Percentiles rank a stretch among this genome's conserved stretches.
phyloP scores from a whole-genome alignment of 2,888 invertebrate genomes.

The Drosophila pegasa region DNA sequence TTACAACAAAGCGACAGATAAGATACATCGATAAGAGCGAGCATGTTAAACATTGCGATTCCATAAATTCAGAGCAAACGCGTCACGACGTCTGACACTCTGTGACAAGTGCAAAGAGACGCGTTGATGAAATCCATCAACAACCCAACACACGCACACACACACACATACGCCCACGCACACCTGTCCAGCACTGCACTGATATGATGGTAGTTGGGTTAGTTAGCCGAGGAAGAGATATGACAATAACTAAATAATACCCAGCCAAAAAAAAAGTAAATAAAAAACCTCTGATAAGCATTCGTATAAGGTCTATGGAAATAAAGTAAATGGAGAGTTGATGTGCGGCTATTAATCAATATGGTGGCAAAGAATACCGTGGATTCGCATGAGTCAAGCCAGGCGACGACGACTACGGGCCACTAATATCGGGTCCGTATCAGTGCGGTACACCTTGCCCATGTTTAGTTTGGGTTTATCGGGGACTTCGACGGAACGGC shows the following conservation, averaged over 20 bases:
- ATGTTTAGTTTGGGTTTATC: slow-evolving; percentile 33
- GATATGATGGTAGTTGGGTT: background rate
- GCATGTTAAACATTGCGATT: slow-evolving; percentile 24
- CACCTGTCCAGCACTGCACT: background rate
- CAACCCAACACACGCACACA: background rate
- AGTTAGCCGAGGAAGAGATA: slow-evolving; percentile 2
- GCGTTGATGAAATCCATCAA: background rate
- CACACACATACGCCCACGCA: background rate
- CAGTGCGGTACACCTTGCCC: slow-evolving; percentile 44
- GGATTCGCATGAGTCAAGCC: slow-evolving; percentile 49
- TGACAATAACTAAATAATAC: slow-evolving; percentile 10
- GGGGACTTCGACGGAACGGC: slow-evolving; percentile 51
- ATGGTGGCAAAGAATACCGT: slow-evolving; percentile 35
- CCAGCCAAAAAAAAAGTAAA: background rate
- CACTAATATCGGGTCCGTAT: slow-evolving; percentile 16
- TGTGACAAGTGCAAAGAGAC: slow-evolving; percentile 12
- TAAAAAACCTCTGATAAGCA: slow-evolving; percentile 9
- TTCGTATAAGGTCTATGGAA: slow-evolving; percentile 6
- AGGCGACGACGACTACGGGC: background rate
- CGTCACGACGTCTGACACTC: slow-evolving; percentile 12
- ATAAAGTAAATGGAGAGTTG: slow-evolving; percentile 8
- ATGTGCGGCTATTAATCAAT: slow-evolving; percentile 54
- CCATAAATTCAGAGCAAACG: slow-evolving; percentile 20
- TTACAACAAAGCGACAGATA: slow-evolving; percentile 41
- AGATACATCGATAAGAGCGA: slow-evolving; percentile 38